Evolutionary conservation across 2,113 vertebrate species (phyloP).

Genomic region (Dicrurus megarhynchus): DNA sequence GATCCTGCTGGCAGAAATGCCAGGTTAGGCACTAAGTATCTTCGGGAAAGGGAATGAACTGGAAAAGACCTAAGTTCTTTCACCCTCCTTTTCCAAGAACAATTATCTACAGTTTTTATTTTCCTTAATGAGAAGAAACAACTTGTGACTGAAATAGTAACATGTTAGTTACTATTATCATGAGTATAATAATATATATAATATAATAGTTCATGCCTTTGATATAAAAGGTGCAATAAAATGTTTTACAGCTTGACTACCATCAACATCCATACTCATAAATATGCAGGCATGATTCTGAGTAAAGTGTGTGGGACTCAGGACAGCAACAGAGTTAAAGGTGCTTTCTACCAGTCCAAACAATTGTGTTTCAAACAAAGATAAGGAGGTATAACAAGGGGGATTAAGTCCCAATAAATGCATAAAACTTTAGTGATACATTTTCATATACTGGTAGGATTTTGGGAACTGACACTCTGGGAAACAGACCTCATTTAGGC

Average conservation of each 20-base stretch:
- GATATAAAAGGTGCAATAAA: background rate
- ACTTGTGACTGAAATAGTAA: background rate
- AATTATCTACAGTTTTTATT: background rate
- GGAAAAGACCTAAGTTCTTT: background rate
- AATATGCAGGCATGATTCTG: background rate
- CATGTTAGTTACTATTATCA: background rate
- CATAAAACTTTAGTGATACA: background rate
- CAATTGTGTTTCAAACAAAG: background rate
- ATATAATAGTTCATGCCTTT: background rate
- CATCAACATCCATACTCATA: accelerated
- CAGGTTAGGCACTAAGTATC: background rate
- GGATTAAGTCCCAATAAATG: background rate
- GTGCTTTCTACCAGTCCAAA: background rate
- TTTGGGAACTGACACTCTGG: background rate
- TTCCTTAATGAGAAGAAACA: background rate
- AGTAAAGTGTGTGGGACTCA: background rate
- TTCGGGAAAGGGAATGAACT: background rate
- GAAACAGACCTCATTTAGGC: background rate
- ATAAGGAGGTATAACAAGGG: background rate
- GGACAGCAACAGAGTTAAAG: background rate
- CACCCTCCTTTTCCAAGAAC: background rate
- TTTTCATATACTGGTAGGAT: background rate
- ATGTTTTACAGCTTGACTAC: background rate
- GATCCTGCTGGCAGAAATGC: background rate
- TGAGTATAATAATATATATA: background rate